These are phyloP conservation scores for Colostygia pectinataria DNA, from an alignment of 2,888 invertebrate genomes.

Conservation along the genomic window DNA sequence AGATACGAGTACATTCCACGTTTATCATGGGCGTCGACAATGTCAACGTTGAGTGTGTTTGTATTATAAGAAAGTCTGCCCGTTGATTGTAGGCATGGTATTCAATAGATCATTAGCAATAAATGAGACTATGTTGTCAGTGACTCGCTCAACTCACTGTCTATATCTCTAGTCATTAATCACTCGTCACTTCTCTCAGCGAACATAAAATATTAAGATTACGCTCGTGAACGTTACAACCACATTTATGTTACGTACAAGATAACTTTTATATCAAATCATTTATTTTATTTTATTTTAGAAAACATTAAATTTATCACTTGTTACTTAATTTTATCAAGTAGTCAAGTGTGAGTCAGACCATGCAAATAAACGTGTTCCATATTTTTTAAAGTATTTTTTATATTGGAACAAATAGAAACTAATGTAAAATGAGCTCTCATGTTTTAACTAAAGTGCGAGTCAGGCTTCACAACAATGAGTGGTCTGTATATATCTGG, in stretches of 20 bases:
- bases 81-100: constrained; percentile 42
- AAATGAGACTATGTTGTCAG: constrained; percentile 75
- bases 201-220: constrained; percentile 72
- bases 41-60: constrained; percentile 41
- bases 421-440: too few species aligned
- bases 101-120: constrained; percentile 76
- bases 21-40: constrained; percentile 39
- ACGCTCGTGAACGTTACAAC: constrained; percentile 64
- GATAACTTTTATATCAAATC: constrained; percentile 48
- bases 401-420: too few species aligned
- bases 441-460: too few species aligned
- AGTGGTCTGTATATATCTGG: too few species aligned
- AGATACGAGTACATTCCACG: constrained; percentile 23
- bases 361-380: too few species aligned
- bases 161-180: constrained; percentile 68
- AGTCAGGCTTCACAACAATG: too few species aligned
- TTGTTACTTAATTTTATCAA: constrained; percentile 9
- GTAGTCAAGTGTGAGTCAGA: too few species aligned
- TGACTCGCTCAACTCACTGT: constrained; percentile 48
- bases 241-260: constrained; percentile 50
- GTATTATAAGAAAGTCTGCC: constrained; percentile 60
- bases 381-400: too few species aligned
- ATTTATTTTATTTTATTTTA: constrained; percentile 40
- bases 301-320: constrained; percentile 27
- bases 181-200: constrained; percentile 59